Percentiles rank a stretch among this genome's conserved stretches.
Conservation (phyloP, 2,888 invertebrate genomes). For the Drosophila lacicola region DNA sequence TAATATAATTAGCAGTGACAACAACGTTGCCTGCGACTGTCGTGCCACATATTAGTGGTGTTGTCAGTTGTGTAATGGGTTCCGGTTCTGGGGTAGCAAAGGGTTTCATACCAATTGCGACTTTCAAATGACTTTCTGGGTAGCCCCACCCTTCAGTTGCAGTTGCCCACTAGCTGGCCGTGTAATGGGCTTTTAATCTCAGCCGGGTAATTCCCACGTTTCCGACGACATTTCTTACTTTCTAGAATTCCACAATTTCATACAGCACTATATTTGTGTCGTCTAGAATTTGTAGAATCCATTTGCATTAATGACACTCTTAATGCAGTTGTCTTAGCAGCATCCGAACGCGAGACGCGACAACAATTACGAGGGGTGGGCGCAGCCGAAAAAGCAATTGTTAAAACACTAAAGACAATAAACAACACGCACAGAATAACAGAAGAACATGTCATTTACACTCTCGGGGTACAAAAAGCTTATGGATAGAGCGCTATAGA, state of each 20-base stretch:
- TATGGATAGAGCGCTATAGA: constrained; percentile 15
- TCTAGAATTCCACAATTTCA: constrained; percentile 23
- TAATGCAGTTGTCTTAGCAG: constrained; percentile 53
- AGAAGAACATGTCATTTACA: constrained; percentile 59
- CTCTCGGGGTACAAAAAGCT: constrained; percentile 36
- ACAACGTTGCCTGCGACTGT: constrained; percentile 48
- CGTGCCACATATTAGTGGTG: constrained; percentile 38
- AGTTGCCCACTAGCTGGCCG: neutral
- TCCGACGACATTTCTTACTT: constrained; percentile 15
- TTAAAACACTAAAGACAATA: constrained; percentile 52
- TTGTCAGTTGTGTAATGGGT: constrained; percentile 55
- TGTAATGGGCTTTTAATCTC: constrained; percentile 71
- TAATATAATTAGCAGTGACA: constrained; percentile 75
- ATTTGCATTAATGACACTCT: constrained; percentile 77
- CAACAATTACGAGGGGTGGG: constrained; percentile 33
- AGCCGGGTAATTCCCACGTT: constrained; percentile 40
- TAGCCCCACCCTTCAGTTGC: neutral
- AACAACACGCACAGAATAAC: constrained; percentile 16
- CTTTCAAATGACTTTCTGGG: constrained; percentile 60
- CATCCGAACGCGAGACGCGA: constrained; percentile 38
- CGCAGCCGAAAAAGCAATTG: constrained; percentile 64
- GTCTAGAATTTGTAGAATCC: constrained; percentile 61
- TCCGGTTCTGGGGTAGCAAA: constrained; percentile 27
- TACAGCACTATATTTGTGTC: constrained; percentile 33
- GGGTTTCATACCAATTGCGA: constrained; percentile 39